phyloP scores from a whole-genome alignment of 2,888 invertebrate genomes.

The Amphipoea lucens region DNA sequence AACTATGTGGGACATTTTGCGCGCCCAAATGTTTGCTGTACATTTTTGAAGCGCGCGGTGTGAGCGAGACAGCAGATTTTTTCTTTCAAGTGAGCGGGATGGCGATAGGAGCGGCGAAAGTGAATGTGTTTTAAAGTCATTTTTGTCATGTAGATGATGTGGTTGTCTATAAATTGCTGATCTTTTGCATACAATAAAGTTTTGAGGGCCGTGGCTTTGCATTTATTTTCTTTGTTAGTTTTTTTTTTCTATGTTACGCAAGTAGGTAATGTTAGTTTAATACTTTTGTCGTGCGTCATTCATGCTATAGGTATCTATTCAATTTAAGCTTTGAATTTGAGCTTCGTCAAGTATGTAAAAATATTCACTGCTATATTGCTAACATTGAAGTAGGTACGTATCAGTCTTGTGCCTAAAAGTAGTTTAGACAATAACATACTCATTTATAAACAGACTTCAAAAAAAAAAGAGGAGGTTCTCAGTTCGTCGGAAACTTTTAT shows the following conservation, averaged over 20 bases:
- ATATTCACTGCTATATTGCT: neutral
- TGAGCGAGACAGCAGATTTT: conserved; percentile 61
- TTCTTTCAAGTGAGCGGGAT: conserved; percentile 63
- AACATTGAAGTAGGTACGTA: neutral
- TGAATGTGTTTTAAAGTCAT: conserved; percentile 44
- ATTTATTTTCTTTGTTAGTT: conserved; percentile 41
- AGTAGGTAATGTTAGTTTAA: conserved; percentile 19
- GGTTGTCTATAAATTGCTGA: conserved; percentile 42
- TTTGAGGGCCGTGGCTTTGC: conserved; percentile 36
- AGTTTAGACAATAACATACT: neutral
- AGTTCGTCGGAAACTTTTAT: too few relatives aligned
- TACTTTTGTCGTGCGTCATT: conserved; percentile 44
- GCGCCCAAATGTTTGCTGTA: conserved; percentile 81
- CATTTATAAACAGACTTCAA: too few relatives aligned
- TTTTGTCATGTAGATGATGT: conserved; percentile 53
- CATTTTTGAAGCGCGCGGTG: conserved; percentile 74
- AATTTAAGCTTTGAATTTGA: conserved; percentile 1
- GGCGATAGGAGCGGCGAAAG: conserved; percentile 36
- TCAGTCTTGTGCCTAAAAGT: neutral
- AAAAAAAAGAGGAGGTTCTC: too few relatives aligned
- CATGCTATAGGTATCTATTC: neutral
- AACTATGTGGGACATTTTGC: conserved; percentile 85
- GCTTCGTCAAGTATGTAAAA: neutral
- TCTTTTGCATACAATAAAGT: conserved; percentile 53
- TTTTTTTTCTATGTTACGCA: conserved; percentile 19